These are phyloP conservation scores for Anticlea derivata DNA, from an alignment of 2,888 invertebrate genomes.

Conservation along the genomic window DNA sequence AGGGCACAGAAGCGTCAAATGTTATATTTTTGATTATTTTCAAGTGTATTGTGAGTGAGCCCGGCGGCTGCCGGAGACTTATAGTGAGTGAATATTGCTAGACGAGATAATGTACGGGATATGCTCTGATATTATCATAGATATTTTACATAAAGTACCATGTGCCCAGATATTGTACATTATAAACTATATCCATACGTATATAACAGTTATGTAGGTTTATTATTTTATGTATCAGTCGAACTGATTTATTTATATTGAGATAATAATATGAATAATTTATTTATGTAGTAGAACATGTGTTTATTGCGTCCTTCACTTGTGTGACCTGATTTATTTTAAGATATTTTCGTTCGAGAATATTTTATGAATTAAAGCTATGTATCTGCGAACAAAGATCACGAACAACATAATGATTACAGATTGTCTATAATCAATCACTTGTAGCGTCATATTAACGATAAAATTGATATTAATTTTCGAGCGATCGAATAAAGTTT, in stretches of 20 bases:
- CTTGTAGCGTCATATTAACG: constrained; percentile 11
- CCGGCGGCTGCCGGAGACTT: constrained; percentile 36
- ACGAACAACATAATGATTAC: constrained; percentile 9
- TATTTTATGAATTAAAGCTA: constrained; percentile 38
- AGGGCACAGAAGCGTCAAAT: constrained; percentile 26
- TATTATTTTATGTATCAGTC: constrained; percentile 48
- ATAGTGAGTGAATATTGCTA: constrained; percentile 36
- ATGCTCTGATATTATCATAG: constrained; percentile 55
- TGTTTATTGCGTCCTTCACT: constrained; percentile 70
- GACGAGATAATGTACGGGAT: constrained; percentile 41
- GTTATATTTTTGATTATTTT: constrained; percentile 21
- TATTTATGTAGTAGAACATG: constrained; percentile 53
- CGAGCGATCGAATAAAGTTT: constrained; percentile 16
- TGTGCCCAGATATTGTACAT: constrained; percentile 52
- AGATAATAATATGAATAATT: constrained; percentile 53
- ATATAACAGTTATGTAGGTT: constrained; percentile 41
- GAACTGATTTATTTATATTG: constrained; percentile 54
- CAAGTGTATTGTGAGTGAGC: constrained; percentile 21
- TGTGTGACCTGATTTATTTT: constrained; percentile 83
- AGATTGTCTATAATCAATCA: constrained; percentile 13
- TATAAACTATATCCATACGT: constrained; percentile 31
- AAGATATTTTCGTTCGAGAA: constrained; percentile 71
- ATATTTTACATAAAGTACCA: constrained; percentile 59
- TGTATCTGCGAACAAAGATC: constrained; percentile 12
- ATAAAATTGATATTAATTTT: constrained; percentile 18